These are phyloP conservation scores for Hylyphantes graminicola DNA, from an alignment of 1,140 invertebrate genomes.

Conservation along the genomic window DNA sequence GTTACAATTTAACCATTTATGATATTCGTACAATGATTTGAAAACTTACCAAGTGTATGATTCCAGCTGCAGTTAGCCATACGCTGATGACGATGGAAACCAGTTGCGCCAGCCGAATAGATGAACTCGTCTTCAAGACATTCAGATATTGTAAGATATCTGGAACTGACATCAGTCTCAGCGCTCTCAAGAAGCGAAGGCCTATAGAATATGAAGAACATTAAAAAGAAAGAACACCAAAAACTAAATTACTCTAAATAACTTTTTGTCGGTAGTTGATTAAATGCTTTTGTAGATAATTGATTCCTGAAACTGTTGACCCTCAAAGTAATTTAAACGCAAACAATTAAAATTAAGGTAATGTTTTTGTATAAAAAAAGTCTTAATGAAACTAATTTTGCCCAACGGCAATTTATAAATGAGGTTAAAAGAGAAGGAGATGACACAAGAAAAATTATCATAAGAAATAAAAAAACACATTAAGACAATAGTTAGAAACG, in stretches of 20 bases:
- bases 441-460: too few species aligned
- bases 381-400: too few species aligned
- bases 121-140: slow-evolving; percentile 98
- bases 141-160: slow-evolving; percentile 99
- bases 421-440: too few species aligned
- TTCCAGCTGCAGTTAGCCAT: slow-evolving; percentile 95
- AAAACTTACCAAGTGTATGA: slow-evolving; percentile 92
- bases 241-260: neutral
- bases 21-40: neutral
- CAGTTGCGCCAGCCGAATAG: slow-evolving; percentile 96
- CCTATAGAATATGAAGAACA: slow-evolving; percentile 72
- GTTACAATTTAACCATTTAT: neutral
- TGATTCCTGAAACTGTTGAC: too few species aligned
- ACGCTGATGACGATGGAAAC: slow-evolving; percentile 98
- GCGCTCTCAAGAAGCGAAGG: slow-evolving; percentile 97
- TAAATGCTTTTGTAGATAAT: too few species aligned
- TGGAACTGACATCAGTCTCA: slow-evolving; percentile 99
- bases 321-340: too few species aligned
- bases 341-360: too few species aligned
- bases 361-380: too few species aligned
- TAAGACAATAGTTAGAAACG: too few species aligned
- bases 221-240: neutral
- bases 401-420: too few species aligned
- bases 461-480: too few species aligned
- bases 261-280: too few species aligned